A percentile compares a stretch with the other conserved stretches of the same genome.
Conservation (phyloP, 64 coral and sea anemone genomes). For the Montipora cactus region DNA sequence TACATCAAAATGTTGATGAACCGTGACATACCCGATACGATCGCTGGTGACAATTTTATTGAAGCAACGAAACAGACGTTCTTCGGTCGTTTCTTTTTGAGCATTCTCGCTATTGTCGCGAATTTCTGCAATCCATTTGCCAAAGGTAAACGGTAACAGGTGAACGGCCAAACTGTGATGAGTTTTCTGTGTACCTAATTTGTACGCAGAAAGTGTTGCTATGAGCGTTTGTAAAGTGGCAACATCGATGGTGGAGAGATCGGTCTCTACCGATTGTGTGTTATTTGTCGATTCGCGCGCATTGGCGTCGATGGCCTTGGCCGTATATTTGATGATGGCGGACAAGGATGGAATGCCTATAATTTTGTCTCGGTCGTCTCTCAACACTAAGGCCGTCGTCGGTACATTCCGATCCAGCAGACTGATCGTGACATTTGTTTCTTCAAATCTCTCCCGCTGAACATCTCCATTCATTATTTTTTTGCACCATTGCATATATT, state of each 20-base stretch:
- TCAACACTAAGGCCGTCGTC: neutral
- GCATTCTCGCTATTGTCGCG: neutral
- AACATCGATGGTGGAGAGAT: no score
- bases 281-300: neutral
- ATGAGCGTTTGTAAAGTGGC: no score
- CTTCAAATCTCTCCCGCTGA: neutral
- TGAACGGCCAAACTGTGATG: neutral
- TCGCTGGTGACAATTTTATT: neutral
- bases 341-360: neutral
- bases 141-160: neutral
- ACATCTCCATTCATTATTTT: neutral
- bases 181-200: no score
- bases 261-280: neutral
- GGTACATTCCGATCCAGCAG: neutral
- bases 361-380: neutral
- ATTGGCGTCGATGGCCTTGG: neutral
- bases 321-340: neutral
- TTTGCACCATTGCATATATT: neutral
- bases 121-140: neutral
- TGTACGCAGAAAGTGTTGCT: no score
- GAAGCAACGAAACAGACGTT: neutral
- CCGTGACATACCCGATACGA: neutral
- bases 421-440: neutral
- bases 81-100: neutral
- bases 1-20: neutral